A percentile compares a stretch with the other conserved stretches of the same genome.
Conservation (phyloP, 2,797 vertebrate species). For the Cyclopterus lumpus region DNA sequence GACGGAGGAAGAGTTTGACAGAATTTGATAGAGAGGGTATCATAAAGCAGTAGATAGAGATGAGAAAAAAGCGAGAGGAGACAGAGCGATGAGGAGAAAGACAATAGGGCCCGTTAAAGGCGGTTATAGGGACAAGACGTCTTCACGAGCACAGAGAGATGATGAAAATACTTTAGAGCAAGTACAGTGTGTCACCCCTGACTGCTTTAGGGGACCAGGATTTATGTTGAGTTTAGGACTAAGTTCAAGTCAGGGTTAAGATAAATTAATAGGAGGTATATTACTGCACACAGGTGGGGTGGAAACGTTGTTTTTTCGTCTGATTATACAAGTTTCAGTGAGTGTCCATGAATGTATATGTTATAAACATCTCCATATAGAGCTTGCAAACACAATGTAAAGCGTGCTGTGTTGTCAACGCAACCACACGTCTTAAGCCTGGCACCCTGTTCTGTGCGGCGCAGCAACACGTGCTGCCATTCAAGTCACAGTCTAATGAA, state of each 20-base stretch:
- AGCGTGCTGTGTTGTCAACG: neutral
- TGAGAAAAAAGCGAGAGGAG: slow-evolving; percentile 44
- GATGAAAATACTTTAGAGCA: slow-evolving; percentile 16
- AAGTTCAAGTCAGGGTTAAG: neutral
- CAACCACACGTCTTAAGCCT: neutral
- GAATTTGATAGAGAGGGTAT: slow-evolving; percentile 60
- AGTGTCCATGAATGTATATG: neutral
- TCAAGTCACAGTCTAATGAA: neutral
- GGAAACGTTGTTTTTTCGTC: neutral
- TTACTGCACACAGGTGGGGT: neutral
- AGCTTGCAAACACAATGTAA: neutral
- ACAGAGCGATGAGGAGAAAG: slow-evolving; percentile 37
- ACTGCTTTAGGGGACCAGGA: neutral
- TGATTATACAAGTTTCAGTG: slow-evolving; percentile 9
- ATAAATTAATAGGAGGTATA: neutral
- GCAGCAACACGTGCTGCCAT: neutral
- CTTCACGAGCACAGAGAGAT: slow-evolving; percentile 17
- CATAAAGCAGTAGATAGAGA: slow-evolving; percentile 51
- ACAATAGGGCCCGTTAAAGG: slow-evolving; percentile 29
- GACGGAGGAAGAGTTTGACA: slow-evolving; percentile 37
- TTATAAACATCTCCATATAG: neutral
- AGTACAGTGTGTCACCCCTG: slow-evolving; percentile 1
- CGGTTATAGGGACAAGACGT: slow-evolving; percentile 17
- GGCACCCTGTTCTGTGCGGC: neutral
- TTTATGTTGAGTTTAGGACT: slow-evolving; percentile 1